Base-by-base conservation (phyloP, 2,797 vertebrate species). In the Tauraco hartlaubi region DNA sequence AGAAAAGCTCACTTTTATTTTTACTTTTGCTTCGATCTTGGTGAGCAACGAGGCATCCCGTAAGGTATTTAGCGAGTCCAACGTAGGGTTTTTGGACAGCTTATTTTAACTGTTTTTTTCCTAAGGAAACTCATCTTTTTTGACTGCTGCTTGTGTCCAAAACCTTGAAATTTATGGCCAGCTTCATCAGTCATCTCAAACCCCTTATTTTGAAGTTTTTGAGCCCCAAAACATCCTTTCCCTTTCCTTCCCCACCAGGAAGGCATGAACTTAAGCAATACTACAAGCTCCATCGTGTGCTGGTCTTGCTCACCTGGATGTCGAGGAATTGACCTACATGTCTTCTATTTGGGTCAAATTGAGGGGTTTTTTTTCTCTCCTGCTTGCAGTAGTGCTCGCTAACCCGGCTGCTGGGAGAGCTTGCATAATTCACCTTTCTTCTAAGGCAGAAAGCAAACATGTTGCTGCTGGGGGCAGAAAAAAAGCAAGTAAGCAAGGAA, bases 391-490 rank as follows among this genome's bases (percentile, higher is more conserved):
- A 28, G 41, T 3, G 5, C 35, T 79, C 23, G 18, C 39, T 54
- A 46, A 83, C 43, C 43, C 9, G 0, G 35, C 77, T 61, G 58
- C 64, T 21, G 20, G 28, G 46, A 43, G 20, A 55, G 4, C 33
- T 88, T 88, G 58, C 43, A 71, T 88, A 71, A 90, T 88, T 85
- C 90, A 85, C 46, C 64, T 59, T 77, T 66, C 33, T 64, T 78
- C 69, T n/a, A 31, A 68, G 46, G 37, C 71, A 48, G 74, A 85
- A 81, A 85, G 79, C 33, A 77, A 77, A 49, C 15, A 49, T 6
- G 1, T 54, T 29, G 22, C 21, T 59, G 44, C n/a, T 64, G 75
- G 21, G 19, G 21, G 8, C 13, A 3, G 17, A 7, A 1, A 20
- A 33, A 15, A 25, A 3, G 9, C 55, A 43, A 0, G 2, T 23